Evolutionary conservation across 2,113 vertebrate genomes (phyloP).

Genomic region (Oreotragus oreotragus): DNA sequence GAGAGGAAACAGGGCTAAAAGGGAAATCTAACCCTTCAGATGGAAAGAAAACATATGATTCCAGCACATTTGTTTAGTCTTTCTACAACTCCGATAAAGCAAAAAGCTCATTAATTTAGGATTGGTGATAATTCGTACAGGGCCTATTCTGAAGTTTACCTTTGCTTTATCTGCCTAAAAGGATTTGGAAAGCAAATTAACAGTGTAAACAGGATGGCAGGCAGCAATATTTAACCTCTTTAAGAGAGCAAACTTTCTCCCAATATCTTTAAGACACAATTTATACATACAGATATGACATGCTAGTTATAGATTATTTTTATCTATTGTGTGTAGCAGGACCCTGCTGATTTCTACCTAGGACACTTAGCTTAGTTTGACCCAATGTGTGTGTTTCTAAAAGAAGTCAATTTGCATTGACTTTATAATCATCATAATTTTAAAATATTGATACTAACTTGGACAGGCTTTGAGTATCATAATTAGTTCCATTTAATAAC

Average conservation of each 20-base stretch:
- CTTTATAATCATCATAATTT: constrained; percentile 21
- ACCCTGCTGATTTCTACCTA: constrained; percentile 8
- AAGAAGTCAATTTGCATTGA: constrained; percentile 5
- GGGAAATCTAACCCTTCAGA: neutral
- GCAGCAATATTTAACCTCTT: constrained; percentile 64
- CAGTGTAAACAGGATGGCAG: constrained; percentile 67
- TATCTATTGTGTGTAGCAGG: constrained; percentile 10
- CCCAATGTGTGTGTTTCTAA: neutral
- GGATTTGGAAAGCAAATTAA: constrained; percentile 74
- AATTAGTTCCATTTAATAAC: neutral
- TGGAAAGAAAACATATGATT: constrained; percentile 61
- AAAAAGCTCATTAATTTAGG: constrained; percentile 76
- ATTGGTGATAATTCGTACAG: constrained; percentile 67
- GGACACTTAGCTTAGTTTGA: neutral
- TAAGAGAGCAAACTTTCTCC: constrained; percentile 60
- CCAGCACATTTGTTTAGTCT: constrained; percentile 72
- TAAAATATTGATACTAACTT: constrained; percentile 27
- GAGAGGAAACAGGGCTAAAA: constrained; percentile 45
- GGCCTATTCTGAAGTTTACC: constrained; percentile 71
- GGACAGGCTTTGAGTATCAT: neutral
- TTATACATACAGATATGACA: constrained; percentile 47
- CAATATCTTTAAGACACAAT: constrained; percentile 59
- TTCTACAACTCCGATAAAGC: constrained; percentile 70
- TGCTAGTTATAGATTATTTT: constrained; percentile 28
- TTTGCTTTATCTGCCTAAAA: constrained; percentile 73